phyloP scores from a whole-genome alignment of 2,113 vertebrate species.

The Sebastes fasciatus region DNA sequence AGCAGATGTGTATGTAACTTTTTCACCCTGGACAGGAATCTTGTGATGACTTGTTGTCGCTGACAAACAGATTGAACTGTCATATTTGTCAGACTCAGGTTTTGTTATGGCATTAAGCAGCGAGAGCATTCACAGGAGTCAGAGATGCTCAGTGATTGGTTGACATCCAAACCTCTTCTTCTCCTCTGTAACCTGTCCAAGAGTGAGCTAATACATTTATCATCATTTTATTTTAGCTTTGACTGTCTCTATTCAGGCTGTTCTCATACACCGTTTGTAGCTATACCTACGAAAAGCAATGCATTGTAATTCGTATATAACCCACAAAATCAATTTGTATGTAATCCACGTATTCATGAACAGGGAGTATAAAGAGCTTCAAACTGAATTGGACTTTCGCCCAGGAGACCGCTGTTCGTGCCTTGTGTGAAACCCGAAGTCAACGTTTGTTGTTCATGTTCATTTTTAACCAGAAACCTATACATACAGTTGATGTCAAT shows the following conservation, averaged over 20 bases:
- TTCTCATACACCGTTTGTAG: too few relatives aligned
- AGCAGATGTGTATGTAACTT: constrained; percentile 82
- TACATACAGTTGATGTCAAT: too few relatives aligned
- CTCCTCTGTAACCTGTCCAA: constrained; percentile 13
- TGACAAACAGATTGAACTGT: constrained; percentile 58
- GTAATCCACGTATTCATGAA: too few relatives aligned
- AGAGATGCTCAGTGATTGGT: constrained; percentile 9
- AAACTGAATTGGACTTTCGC: too few relatives aligned
- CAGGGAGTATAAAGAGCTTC: too few relatives aligned
- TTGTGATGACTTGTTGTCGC: constrained; percentile 85
- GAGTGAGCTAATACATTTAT: constrained; percentile 11
- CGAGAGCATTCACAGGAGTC: constrained; percentile 15
- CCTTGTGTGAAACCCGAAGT: too few relatives aligned
- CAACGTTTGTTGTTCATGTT: too few relatives aligned
- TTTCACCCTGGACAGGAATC: constrained; percentile 76
- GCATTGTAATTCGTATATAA: too few relatives aligned
- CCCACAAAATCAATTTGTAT: too few relatives aligned
- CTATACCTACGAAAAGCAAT: too few relatives aligned
- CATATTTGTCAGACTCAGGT: constrained; percentile 41
- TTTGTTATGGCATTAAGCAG: constrained; percentile 55
- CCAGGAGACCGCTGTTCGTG: too few relatives aligned
- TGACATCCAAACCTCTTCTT: background rate
- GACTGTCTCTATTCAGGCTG: background rate
- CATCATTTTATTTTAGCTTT: background rate
- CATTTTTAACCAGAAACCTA: too few relatives aligned